Evolutionary conservation across 2,113 vertebrate genomes (phyloP).

Genomic region (Hippocampus comes): DNA sequence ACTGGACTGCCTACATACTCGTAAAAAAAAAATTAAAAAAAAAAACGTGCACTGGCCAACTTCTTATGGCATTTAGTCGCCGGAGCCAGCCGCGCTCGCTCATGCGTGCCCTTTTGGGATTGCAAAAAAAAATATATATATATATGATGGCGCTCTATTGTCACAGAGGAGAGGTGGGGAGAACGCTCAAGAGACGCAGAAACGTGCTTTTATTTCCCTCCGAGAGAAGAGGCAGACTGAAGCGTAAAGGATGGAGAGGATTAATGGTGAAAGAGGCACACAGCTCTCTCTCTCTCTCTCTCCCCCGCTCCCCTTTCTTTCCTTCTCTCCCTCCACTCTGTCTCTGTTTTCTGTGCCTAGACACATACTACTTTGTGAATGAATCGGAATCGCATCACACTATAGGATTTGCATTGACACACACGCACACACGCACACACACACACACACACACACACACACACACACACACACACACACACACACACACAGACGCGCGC

Average conservation of each 20-base stretch:
- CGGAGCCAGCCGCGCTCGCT: slow-evolving; percentile 30
- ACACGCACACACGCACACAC: too few relatives aligned
- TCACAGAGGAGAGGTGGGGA: slow-evolving; percentile 13
- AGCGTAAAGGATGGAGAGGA: slow-evolving; percentile 50
- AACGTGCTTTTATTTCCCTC: slow-evolving; percentile 36
- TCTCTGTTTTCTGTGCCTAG: slow-evolving; percentile 5
- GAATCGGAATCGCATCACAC: neutral
- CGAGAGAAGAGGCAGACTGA: slow-evolving; percentile 38
- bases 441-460: too few relatives aligned
- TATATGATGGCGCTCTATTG: slow-evolving; percentile 21
- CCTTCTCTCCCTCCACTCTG: neutral
- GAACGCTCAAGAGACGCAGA: slow-evolving; percentile 43
- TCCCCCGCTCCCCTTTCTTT: neutral
- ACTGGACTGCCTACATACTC: slow-evolving; percentile 44
- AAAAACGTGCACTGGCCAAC: slow-evolving; percentile 54
- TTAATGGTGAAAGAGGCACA: slow-evolving; percentile 29
- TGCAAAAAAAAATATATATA: neutral
- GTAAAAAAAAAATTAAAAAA: too few relatives aligned
- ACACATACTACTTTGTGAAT: slow-evolving; percentile 6
- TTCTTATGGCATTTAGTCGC: slow-evolving; percentile 53
- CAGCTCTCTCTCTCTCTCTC: neutral
- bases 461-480: too few relatives aligned
- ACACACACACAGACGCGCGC: too few relatives aligned
- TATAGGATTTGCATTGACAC: neutral
- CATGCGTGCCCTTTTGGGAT: slow-evolving; percentile 27